These are phyloP conservation scores for Coptodon bakossiorum DNA, from an alignment of 2,113 vertebrate genomes.

Conservation along the genomic window DNA sequence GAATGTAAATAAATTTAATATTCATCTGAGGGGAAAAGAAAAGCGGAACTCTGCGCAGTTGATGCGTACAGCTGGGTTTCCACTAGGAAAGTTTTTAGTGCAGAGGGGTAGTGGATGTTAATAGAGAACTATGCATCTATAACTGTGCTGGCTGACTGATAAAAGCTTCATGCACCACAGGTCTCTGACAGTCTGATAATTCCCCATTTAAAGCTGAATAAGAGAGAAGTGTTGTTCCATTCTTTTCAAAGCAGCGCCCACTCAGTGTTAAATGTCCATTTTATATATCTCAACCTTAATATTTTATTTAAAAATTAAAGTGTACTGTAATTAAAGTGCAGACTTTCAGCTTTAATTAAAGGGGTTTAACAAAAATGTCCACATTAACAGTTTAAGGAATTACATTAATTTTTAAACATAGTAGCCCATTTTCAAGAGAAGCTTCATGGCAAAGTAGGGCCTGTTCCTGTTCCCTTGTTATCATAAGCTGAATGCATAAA, in stretches of 20 bases:
- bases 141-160: not conserved
- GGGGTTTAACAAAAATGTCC: not conserved
- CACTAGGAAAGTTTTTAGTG: not conserved
- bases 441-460: not conserved
- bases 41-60: not conserved
- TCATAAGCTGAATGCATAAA: not conserved
- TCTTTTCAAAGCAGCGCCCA: not conserved
- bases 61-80: not conserved
- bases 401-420: not conserved
- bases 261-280: not conserved
- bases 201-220: not conserved
- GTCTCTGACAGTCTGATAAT: not conserved
- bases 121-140: not conserved
- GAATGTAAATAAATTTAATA: not conserved
- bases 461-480: not conserved
- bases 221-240: not conserved
- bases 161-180: not conserved
- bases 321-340: not conserved
- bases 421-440: not conserved
- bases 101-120: not conserved
- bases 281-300: not conserved
- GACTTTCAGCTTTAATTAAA: not conserved
- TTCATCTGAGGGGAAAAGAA: not conserved
- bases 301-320: not conserved
- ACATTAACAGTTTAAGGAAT: not conserved